Base-by-base conservation (phyloP, 2,797 vertebrate genomes). In the Pipistrellus nathusii region DNA sequence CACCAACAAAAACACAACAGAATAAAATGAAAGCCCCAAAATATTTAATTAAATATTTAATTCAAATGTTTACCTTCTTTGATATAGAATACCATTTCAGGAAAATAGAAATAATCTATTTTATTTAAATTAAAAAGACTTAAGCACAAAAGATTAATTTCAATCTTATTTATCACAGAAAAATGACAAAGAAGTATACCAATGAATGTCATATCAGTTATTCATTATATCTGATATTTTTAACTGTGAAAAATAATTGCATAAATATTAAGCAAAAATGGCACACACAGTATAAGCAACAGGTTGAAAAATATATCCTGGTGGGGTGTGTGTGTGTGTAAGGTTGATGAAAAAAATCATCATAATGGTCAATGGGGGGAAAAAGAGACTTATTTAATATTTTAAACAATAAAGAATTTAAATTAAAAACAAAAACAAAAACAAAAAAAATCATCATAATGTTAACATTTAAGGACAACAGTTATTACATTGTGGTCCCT, bases 251-350 rank as follows among this genome's bases (percentile, higher is more conserved):
- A 88, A 88, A 85, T 6, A 72, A 25, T 25, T 77, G 51, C 59
- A 93, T 94, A 94, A 94, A 86, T 23, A 90, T 27, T 84, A 93
- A 91, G 27, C 32, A 89, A 85, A 90, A 93, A 95, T 0, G 8
- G 38, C 4, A 32, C 1, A n/a, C 30, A 59, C 0, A 76, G 8
- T 84, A 93, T 21, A 38, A 85, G 55, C 86, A 89, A 80, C 72
- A 87, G 77, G 59, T 17, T 82, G n/a, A 94, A 91, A 95, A 82
- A 88, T 66, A 57, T 48, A 89, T 57, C 9, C 46, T 51, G 14
- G 30, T 8, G 30, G 46, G 5, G 57, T 11, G 25, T 59, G 57
- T 59, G 57, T 55, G 21, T 62, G 27, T 62, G 0, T 62, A 66
- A 32, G 64, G 15, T 4, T 66, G n/a, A 66, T 66, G 64, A 32